Base-by-base conservation (phyloP, 2,888 invertebrate genomes). In the Orchesella flavescens region DNA sequence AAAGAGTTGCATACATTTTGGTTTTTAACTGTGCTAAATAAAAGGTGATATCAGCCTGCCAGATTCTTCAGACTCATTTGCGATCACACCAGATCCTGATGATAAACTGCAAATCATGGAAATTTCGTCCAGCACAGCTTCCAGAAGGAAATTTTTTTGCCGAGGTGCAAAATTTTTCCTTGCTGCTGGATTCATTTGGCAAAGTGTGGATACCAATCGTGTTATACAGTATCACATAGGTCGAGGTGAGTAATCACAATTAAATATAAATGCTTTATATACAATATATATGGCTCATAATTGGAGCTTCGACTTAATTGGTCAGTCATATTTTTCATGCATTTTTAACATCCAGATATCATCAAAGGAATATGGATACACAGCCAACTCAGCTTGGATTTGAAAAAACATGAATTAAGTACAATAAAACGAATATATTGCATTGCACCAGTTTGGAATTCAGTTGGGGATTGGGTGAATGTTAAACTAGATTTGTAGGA, bases 141-240 rank as follows among this genome's bases (percentile, higher is more conserved):
- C 34, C 10, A 61, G 53, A 71, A 7, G 61, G 17, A 12, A 53
- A 1, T 81, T 44, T 21, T 1, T 59, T 15, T 82, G 82, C 55
- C 69, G 71, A 12, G 86, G 86, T 4, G 61, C 81, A 13, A 86
- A 76, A 61, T 83, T 83, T 66, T 83, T 83, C 61, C 61, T 86
- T 19, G 77, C 84, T 9, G 61, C 61, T 15, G 86, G 86, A 59
- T 86, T 86, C 17, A 10, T 81, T 15, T 86, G 86, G 86, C 80
- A 80, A 44, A 61, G 75, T 3, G 21, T 76, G 4, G 21, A 59
- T 5, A 17, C n/a, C 7, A 72, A 79, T 66, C 59, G 72, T 5
- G 9, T 74, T 1, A 80, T n/a, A n/a, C n/a, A 74, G 2, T 76
- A 57, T 61, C 49, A 71, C 17, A 13, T 24, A 2, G 86, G 86